Evolutionary conservation across 2,113 vertebrate species (phyloP).

Genomic region (Lampris incognitus): DNA sequence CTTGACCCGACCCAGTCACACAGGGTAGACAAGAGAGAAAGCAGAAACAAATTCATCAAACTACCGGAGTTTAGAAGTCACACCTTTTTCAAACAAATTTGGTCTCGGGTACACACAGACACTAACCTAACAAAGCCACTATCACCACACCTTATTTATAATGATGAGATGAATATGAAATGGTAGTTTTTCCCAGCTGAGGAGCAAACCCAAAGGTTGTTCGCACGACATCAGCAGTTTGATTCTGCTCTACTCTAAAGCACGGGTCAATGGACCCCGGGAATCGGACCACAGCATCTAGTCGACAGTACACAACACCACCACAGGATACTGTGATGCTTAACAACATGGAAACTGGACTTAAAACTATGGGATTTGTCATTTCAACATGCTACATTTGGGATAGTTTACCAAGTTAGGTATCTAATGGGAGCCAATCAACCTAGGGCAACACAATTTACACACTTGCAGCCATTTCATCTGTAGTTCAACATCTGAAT

Average conservation of each 20-base stretch:
- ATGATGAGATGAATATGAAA: conserved; percentile 45
- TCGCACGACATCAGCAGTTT: conserved; percentile 32
- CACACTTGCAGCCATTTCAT: background rate
- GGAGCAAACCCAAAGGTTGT: conserved; percentile 55
- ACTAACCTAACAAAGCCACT: conserved; percentile 15
- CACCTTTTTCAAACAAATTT: background rate
- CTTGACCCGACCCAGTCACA: conserved; percentile 21
- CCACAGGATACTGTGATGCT: background rate
- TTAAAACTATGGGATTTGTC: background rate
- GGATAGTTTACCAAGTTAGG: conserved; percentile 6
- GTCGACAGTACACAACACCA: background rate
- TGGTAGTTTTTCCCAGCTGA: conserved; percentile 22
- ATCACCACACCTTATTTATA: conserved; percentile 16
- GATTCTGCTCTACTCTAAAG: conserved; percentile 28
- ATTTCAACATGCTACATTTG: conserved; percentile 20
- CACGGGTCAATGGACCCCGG: background rate
- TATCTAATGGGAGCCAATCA: conserved; percentile 19
- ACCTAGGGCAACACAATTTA: background rate
- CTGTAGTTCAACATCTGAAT: conserved; percentile 4
- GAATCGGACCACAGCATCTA: conserved; percentile 15
- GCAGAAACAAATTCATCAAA: conserved; percentile 12
- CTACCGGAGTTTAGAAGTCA: background rate
- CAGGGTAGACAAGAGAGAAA: conserved; percentile 34
- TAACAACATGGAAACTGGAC: background rate
- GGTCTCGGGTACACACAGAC: conserved; percentile 30